A percentile compares a stretch with the other conserved stretches of the same genome.
Evolutionary conservation across 2,888 invertebrate genomes (phyloP).

Genomic region (Lasius platythorax): DNA sequence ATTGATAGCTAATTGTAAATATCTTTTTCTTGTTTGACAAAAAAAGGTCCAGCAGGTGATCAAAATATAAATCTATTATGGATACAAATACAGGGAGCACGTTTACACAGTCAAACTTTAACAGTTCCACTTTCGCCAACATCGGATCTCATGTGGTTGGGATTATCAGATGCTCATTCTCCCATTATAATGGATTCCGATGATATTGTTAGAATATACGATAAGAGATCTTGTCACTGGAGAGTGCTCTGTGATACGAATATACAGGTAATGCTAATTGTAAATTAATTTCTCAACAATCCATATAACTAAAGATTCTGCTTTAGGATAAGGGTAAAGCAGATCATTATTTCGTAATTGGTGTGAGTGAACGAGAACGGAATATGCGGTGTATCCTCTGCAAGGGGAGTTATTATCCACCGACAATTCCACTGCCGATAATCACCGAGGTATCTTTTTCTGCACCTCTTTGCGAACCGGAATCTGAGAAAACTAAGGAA

Average conservation of each 20-base stretch:
- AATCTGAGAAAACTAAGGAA: slow-evolving; percentile 92
- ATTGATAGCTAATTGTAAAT: background rate
- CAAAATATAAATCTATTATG: slow-evolving; percentile 88
- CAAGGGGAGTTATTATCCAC: slow-evolving; percentile 95
- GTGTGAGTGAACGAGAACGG: slow-evolving; percentile 92
- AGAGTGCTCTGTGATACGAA: slow-evolving; percentile 92
- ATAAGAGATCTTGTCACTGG: slow-evolving; percentile 91
- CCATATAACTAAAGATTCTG: slow-evolving; percentile 7
- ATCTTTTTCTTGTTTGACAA: background rate
- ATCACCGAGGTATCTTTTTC: slow-evolving; percentile 91
- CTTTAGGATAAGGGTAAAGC: slow-evolving; percentile 89
- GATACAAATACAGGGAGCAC: slow-evolving; percentile 85
- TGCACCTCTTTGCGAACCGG: slow-evolving; percentile 92
- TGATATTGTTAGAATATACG: slow-evolving; percentile 92
- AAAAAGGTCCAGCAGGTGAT: slow-evolving; percentile 86
- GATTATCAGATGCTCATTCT: slow-evolving; percentile 93
- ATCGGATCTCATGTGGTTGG: slow-evolving; percentile 91
- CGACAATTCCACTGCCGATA: slow-evolving; percentile 94
- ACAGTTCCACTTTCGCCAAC: slow-evolving; percentile 90
- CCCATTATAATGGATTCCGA: slow-evolving; percentile 92
- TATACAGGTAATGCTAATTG: slow-evolving; percentile 87
- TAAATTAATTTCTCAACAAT: background rate
- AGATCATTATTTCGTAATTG: slow-evolving; percentile 92
- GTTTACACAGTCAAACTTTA: slow-evolving; percentile 87
- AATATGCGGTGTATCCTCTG: slow-evolving; percentile 94